Percentiles rank a stretch among this genome's conserved stretches.
Conservation (phyloP, 1,140 invertebrate species). For the Calosoma granatense region DNA sequence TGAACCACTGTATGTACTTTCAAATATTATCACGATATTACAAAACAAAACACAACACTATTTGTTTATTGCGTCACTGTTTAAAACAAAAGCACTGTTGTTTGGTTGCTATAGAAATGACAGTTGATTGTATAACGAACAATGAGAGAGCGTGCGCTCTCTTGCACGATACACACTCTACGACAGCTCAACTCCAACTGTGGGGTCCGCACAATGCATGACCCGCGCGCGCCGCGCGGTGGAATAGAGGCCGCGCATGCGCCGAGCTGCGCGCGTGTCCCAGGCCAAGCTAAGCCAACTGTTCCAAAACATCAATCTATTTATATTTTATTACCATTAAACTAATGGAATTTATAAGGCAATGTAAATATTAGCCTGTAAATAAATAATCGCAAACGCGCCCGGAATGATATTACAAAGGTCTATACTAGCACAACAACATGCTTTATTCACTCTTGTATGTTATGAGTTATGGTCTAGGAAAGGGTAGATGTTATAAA, state of each 20-base stretch:
- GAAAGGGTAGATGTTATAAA: too few relatives aligned
- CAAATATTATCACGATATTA: too few relatives aligned
- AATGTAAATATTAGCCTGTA: background rate
- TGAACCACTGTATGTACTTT: too few relatives aligned
- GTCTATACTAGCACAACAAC: too few relatives aligned
- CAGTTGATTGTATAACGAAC: too few relatives aligned
- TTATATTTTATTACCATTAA: background rate
- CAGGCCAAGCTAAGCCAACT: background rate
- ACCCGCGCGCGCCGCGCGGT: background rate
- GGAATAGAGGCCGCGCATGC: background rate
- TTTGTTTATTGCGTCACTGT: too few relatives aligned
- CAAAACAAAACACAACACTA: too few relatives aligned
- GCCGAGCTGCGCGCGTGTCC: background rate
- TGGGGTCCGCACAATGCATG: background rate
- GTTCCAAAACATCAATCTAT: conserved; percentile 3
- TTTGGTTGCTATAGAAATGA: too few relatives aligned
- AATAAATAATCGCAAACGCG: background rate
- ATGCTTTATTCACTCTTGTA: too few relatives aligned
- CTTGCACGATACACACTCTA: background rate
- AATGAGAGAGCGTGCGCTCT: too few relatives aligned
- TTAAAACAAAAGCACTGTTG: too few relatives aligned
- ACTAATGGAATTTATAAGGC: background rate
- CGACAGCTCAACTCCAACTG: background rate
- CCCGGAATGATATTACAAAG: background rate
- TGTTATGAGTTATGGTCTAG: too few relatives aligned